Evolutionary conservation across 2,797 vertebrate species (phyloP).

Genomic region (Apogon hyalosoma): DNA sequence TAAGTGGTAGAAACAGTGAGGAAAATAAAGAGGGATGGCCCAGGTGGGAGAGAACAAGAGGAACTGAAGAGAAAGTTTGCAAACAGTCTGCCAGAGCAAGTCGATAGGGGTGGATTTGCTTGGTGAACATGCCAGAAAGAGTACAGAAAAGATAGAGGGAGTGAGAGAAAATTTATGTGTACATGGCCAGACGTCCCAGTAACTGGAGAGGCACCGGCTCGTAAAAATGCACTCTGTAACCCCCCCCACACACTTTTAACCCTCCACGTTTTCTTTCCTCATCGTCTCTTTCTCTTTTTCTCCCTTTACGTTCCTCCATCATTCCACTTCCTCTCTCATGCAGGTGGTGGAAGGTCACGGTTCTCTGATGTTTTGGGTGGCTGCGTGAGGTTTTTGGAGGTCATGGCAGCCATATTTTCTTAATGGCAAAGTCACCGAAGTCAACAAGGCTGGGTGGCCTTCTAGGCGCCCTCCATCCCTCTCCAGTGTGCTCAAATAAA

Average conservation of each 20-base stretch:
- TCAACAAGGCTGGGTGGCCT: conserved; percentile 80
- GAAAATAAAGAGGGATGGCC: conserved; percentile 36
- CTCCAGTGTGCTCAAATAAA: conserved; percentile 26
- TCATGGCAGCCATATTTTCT: conserved; percentile 79
- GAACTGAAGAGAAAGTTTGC: conserved; percentile 63
- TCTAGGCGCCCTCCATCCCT: conserved; percentile 23
- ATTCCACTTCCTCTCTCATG: conserved; percentile 26
- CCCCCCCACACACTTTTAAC: conserved; percentile 10
- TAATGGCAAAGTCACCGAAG: conserved; percentile 78
- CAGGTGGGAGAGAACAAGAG: conserved; percentile 1
- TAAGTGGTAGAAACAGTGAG: conserved; percentile 12
- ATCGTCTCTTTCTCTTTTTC: conserved; percentile 35
- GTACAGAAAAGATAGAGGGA: conserved; percentile 36
- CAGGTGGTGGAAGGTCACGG: conserved; percentile 39
- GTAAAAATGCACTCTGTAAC: conserved; percentile 77
- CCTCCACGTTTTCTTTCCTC: conserved; percentile 47
- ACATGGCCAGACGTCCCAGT: conserved; percentile 72
- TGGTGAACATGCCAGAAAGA: conserved; percentile 33
- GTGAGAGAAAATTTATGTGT: conserved; percentile 71
- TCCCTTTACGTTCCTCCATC: conserved; percentile 50
- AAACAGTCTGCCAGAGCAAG: conserved; percentile 55
- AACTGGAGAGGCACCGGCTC: conserved; percentile 77
- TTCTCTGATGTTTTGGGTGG: conserved; percentile 73
- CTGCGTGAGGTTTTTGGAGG: conserved; percentile 65
- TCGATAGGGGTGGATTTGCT: conserved; percentile 56